Evolutionary conservation across 2,797 vertebrate species (phyloP).

Genomic region (Ataeniobius toweri): DNA sequence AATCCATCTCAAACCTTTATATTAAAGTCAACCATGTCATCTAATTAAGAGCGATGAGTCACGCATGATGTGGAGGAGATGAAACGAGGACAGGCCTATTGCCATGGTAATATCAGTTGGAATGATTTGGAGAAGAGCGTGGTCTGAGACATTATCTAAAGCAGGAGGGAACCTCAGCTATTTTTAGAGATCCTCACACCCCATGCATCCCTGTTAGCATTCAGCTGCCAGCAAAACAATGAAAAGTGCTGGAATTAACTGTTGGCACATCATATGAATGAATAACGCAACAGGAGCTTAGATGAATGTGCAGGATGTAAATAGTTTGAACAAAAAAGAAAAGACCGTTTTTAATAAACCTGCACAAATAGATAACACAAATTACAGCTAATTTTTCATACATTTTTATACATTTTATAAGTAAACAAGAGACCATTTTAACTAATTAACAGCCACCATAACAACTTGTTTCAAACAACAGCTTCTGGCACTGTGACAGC

Average conservation of each 20-base stretch:
- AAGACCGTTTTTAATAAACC: conserved; percentile 32
- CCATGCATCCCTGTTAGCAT: conserved; percentile 40
- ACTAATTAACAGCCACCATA: conserved; percentile 23
- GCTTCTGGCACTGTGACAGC: conserved; percentile 26
- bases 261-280: conserved; percentile 36
- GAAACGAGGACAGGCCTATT: conserved; percentile 70
- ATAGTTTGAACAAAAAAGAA: conserved; percentile 16
- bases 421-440: conserved; percentile 41
- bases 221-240: conserved; percentile 58
- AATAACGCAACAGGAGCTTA: conserved; percentile 12
- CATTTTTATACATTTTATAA: conserved; percentile 22
- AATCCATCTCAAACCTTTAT: conserved; percentile 60
- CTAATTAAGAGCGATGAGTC: conserved; percentile 70
- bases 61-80: conserved; percentile 45
- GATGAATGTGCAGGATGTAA: conserved; percentile 16
- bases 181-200: conserved; percentile 67
- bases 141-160: conserved; percentile 65
- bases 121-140: conserved; percentile 61
- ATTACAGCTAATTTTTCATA: conserved; percentile 18
- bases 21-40: conserved; percentile 48
- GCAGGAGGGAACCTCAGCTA: conserved; percentile 65
- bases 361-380: background rate
- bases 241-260: conserved; percentile 33
- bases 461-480: conserved; percentile 22
- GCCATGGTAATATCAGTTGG: conserved; percentile 71